These are phyloP conservation scores for Zosterops lateralis DNA, from an alignment of 2,113 vertebrate genomes.

Conservation along the genomic window DNA sequence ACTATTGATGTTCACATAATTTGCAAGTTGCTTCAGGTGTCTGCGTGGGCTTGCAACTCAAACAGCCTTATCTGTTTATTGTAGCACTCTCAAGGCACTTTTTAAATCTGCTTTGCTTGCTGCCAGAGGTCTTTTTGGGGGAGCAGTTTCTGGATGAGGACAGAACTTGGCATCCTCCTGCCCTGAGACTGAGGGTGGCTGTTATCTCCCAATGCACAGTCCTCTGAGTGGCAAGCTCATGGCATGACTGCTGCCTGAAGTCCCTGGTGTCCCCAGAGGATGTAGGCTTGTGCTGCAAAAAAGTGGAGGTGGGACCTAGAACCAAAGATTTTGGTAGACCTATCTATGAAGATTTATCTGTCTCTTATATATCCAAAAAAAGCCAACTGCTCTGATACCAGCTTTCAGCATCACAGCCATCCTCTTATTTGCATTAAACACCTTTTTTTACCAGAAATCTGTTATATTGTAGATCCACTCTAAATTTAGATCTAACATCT, in stretches of 20 bases:
- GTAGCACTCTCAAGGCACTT: not conserved
- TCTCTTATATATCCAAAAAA: not conserved
- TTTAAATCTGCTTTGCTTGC: not conserved
- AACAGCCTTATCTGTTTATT: not conserved
- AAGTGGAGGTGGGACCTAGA: not conserved
- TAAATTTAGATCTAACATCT: not conserved
- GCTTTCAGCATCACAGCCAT: not conserved
- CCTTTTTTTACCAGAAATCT: not conserved
- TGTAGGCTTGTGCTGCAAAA: not conserved
- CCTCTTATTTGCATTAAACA: not conserved
- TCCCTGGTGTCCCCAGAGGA: not conserved
- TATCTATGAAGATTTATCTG: not conserved
- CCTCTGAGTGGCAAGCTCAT: not conserved
- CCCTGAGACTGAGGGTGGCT: rapidly evolving
- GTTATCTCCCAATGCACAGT: rapidly evolving
- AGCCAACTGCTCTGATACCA: not conserved
- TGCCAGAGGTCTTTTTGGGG: not conserved
- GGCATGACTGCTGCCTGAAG: not conserved
- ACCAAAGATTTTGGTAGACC: not conserved
- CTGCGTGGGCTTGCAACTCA: not conserved
- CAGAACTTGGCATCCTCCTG: not conserved
- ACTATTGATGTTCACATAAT: rapidly evolving
- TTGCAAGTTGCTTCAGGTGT: not conserved
- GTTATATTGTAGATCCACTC: not conserved
- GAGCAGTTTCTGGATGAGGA: not conserved